phyloP scores from a whole-genome alignment of 2,113 vertebrate genomes.

The Pelmatolapia mariae region DNA sequence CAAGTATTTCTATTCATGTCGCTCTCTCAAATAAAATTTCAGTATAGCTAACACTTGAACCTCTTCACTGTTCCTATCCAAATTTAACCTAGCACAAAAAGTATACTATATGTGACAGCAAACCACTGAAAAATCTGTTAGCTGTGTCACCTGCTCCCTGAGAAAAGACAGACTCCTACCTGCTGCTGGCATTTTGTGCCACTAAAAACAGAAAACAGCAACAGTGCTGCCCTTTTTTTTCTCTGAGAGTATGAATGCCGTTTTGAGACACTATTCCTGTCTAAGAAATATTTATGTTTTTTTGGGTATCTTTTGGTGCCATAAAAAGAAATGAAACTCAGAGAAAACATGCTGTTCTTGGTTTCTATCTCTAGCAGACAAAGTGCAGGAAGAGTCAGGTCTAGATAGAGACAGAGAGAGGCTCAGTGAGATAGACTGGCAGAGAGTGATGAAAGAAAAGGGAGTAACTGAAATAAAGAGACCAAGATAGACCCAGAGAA shows the following conservation, averaged over 20 bases:
- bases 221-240: accelerated
- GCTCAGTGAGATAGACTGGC: background rate
- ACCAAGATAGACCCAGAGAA: background rate
- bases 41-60: background rate
- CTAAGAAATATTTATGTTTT: background rate
- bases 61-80: background rate
- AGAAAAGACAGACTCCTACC: background rate
- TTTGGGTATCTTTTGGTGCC: background rate
- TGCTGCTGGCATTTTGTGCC: background rate
- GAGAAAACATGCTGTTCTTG: background rate
- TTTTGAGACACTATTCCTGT: background rate
- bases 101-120: background rate
- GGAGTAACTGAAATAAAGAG: background rate
- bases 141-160: background rate
- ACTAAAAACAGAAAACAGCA: background rate
- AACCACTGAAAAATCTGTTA: background rate
- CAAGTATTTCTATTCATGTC: background rate
- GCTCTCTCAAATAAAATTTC: background rate
- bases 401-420: background rate
- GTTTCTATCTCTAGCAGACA: background rate
- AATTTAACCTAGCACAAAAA: background rate
- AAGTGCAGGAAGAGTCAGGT: background rate
- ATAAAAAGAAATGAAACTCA: background rate
- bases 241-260: background rate
- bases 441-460: background rate